Base-by-base conservation (phyloP, 2,113 vertebrate species). In the Anarhynchus alexandrinus region DNA sequence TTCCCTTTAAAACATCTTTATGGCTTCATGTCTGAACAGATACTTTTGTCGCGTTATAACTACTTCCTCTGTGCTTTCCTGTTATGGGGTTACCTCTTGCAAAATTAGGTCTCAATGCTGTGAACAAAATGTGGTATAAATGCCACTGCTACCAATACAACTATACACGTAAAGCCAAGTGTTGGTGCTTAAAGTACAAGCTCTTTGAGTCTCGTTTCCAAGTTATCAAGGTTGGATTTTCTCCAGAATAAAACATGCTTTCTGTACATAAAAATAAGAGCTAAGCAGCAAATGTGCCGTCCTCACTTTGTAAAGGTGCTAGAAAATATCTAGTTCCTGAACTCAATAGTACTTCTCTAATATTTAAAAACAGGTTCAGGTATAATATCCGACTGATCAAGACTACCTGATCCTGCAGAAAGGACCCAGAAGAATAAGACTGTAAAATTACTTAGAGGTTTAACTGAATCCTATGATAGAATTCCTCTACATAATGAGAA, bases 41-140 rank as follows among this genome's bases (percentile, higher is more conserved):
- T 27, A 54, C 21, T 40, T 14, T 25, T 55, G 15, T 30, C 4
- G 4, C 15, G 38, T 22, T 32, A 16, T 20, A 38, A 40, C 21
- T 38, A 7, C 14, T 34, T 42, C 18, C 29, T 10, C 25, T 27
- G 8, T 25, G 3, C 27, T 82, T 67, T 42, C 18, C 34, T 45
- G 4, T 49, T 61, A 20, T 1, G 62, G 52, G 2, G 22, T 71
- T 93, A 23, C 6, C 23, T 55, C 57, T 55, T 16, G 5, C 7
- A 91, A 76, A 85, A 84, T 34, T 3, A 38, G 26, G 26, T 72
- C 42, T 52, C 3, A 2, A 38, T 21, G 42, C 6, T 19, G 23
- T 30, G 29, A 87, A 0, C 15, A 29, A 45, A 51, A 21, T 2
- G 6, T 2, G 4, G 4, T 14, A 58, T 15, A 10, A n/a, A 18